Percentiles rank a stretch among this genome's conserved stretches.
Conservation (phyloP, 2,797 vertebrate genomes). For the Fratercula arctica region DNA sequence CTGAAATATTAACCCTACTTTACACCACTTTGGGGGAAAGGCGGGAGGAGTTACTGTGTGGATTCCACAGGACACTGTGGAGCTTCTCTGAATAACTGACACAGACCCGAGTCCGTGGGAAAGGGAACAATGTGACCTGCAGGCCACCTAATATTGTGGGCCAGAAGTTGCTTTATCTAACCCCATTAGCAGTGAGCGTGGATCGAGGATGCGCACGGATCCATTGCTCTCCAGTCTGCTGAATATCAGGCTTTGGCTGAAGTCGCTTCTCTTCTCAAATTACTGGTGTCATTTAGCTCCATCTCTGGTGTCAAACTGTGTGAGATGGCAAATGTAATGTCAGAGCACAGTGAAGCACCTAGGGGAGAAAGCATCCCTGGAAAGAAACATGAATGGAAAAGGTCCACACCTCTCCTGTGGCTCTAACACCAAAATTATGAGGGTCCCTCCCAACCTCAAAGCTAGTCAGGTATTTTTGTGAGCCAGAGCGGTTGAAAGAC, state of each 20-base stretch:
- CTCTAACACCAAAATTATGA: background rate
- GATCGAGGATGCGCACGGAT: fast-evolving
- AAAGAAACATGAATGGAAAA: background rate
- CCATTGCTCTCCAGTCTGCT: background rate
- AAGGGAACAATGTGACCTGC: background rate
- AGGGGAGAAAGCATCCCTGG: background rate
- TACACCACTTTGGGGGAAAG: background rate
- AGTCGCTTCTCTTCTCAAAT: background rate
- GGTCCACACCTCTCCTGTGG: background rate
- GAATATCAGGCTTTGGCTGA: background rate
- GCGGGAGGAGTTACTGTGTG: background rate
- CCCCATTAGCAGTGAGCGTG: fast-evolving
- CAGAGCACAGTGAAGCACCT: background rate
- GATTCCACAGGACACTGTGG: background rate
- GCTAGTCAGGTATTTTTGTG: background rate
- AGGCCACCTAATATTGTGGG: background rate
- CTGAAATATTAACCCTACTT: slow-evolving; percentile 50
- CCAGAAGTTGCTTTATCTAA: background rate
- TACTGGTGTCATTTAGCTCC: background rate
- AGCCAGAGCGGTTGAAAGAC: background rate
- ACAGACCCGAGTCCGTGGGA: background rate
- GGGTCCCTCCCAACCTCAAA: background rate
- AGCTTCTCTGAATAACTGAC: background rate
- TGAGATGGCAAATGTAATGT: background rate
- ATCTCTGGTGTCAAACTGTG: background rate